Base-by-base conservation (phyloP, 2,797 vertebrate genomes). In the Mus caroli region DNA sequence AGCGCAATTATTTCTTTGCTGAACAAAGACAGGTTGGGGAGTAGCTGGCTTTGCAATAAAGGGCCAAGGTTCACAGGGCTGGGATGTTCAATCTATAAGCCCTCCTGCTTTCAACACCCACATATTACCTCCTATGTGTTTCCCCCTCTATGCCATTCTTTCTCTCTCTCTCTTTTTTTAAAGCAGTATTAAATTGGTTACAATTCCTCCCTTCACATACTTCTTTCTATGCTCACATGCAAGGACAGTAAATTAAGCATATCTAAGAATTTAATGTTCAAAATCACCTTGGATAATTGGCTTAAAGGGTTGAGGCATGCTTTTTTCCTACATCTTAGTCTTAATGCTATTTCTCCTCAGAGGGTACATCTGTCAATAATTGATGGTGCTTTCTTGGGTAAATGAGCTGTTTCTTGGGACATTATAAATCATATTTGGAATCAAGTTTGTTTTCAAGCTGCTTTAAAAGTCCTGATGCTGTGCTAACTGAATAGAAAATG, bases 181-280 rank as follows among this genome's bases (percentile, higher is more conserved):
- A 96, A 69, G 69, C 50, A 90, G 64, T 60, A 54, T 84, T 94
- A 96, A 98, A 97, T 91, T 91, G 90, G 75, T 94, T 91, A 91
- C 62, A 26, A 56, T 62, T 28, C 0, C 0, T 3, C 62, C 86
- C 77, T 96, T 92, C 96, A 95, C 84, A 97, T 83, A 96, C 85
- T 94, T 97, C 82, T 67, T 84, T 97, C 92, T 98, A 97, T 97
- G 96, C 86, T 98, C 97, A 94, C 46, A 97, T 96, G 88, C 96
- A 96, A 79, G 94, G 96, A 97, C 77, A 98, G 96, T 96, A 98
- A 98, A 98, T 98, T 98, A 97, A 94, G 84, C 94, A 92, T 94
- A 98, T 97, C 93, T 98, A 96, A 98, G 89, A 96, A 98, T 96
- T 95, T 92, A 97, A 94, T 94, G 88, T 94, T 97, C 92, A 97